Evolutionary conservation across 2,113 vertebrate genomes (phyloP), one percentile per base, ranked within the genome.

Genomic region (Zapornia atra): DNA sequence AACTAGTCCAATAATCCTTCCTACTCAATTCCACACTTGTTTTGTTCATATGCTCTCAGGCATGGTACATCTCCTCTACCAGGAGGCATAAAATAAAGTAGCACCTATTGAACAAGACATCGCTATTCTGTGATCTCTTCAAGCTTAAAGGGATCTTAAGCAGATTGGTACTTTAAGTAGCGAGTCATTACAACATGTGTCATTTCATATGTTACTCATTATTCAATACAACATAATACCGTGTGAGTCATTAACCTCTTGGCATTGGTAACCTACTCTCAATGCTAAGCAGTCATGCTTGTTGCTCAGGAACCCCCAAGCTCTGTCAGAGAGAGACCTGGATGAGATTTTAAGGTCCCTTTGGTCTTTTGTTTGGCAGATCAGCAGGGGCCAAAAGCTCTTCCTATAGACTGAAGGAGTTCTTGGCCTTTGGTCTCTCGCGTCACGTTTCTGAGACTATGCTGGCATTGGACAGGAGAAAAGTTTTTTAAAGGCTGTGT

Each of bases 231-330:
- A 92, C 93, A 81, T 94, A 94, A 96, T 93, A 84, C 94, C 26
- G 9, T 82, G 91, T 78, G 96, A 91, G 94, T 94, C 95, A 96
- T 97, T 97, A 97, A 97, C 97, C 97, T 97, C 95, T 93, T 94
- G 92, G 96, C 96, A 94, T 48, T 79, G 86, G 90, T 66, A 96
- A 94, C 92, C 96, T 64, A 46, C 80, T 87, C 94, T 96, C 96
- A 95, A 94, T 92, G 92, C 90, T 95, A 90, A 96, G 77, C 92
- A 95, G 93, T 91, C 94, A 88, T 66, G 97, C 89, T 69, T 92
- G 86, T 66, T 97, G 94, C 94, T 90, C 90, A 84, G 69, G 92
- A 97, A 72, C 89, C 70, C 68, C 73, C 86, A 75, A 20, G 82
- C 89, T 86, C 82, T 2, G 4, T 1, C 3, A 15, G 61, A 50